Conservation (phyloP, 2,113 vertebrate genomes). For the Xiphias gladius region DNA sequence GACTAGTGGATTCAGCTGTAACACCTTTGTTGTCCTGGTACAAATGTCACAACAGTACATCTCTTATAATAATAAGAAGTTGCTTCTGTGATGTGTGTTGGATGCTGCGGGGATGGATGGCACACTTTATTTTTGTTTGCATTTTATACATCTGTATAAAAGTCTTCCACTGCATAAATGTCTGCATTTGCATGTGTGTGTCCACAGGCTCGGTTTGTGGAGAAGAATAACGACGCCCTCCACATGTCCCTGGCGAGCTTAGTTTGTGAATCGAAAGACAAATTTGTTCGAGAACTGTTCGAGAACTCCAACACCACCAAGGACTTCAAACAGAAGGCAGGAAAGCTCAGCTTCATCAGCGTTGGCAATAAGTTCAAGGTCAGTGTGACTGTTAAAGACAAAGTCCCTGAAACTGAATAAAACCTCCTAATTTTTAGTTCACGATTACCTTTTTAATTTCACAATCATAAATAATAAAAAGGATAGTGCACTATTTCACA, state of each 20-base stretch:
- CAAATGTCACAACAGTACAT: background rate
- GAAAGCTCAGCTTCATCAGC: conserved; percentile 98
- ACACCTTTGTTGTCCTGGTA: background rate
- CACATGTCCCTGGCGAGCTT: conserved; percentile 98
- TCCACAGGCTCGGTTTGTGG: conserved; percentile 95
- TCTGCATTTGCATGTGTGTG: conserved; percentile 25
- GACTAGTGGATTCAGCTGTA: too few species aligned
- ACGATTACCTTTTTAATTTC: background rate
- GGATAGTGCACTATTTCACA: background rate
- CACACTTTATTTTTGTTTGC: background rate
- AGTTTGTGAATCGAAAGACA: conserved; percentile 97
- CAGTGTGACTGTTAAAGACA: conserved; percentile 45
- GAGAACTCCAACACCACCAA: conserved; percentile 92
- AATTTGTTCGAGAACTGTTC: conserved; percentile 95
- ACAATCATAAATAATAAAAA: background rate
- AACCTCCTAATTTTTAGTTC: background rate
- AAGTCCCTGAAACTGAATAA: background rate
- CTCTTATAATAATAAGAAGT: background rate
- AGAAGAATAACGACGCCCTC: conserved; percentile 99
- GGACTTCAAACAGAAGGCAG: conserved; percentile 96
- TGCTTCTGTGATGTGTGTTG: background rate
- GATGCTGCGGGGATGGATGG: background rate
- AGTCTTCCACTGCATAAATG: conserved; percentile 9
- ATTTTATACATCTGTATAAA: conserved; percentile 5
- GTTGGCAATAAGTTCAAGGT: conserved; percentile 99